Percentiles rank a stretch among this genome's conserved stretches.
Evolutionary conservation across 2,113 vertebrate genomes (phyloP).

Genomic region (Forbesichthys agassizii): DNA sequence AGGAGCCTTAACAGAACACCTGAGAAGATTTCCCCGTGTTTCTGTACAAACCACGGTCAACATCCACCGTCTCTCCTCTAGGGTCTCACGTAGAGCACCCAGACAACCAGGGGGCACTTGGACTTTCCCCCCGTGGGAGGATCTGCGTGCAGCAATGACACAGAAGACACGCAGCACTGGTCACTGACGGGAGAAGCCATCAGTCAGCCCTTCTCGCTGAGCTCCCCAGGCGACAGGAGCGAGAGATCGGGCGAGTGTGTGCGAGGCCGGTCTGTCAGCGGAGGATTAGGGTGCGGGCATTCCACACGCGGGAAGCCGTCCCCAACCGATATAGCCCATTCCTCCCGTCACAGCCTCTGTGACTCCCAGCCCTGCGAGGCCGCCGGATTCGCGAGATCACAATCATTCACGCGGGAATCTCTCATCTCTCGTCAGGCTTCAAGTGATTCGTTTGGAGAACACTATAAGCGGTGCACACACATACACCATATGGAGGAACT

Average conservation of each 20-base stretch:
- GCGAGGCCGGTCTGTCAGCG: conserved; percentile 82
- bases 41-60: no score
- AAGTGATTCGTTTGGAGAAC: no score
- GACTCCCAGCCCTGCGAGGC: conserved; percentile 61
- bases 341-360: conserved; percentile 72
- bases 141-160: conserved; percentile 72
- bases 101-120: conserved; percentile 55
- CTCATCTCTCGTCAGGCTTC: no score
- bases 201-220: conserved; percentile 69
- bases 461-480: no score
- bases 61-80: neutral
- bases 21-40: no score
- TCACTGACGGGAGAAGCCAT: conserved; percentile 44
- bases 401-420: no score
- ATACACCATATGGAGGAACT: no score
- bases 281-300: conserved; percentile 79
- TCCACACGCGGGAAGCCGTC: conserved; percentile 77
- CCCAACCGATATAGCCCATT: conserved; percentile 73
- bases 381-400: neutral
- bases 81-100: conserved; percentile 19
- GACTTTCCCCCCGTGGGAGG: conserved; percentile 8
- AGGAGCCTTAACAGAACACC: no score
- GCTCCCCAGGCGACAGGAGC: conserved; percentile 34
- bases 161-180: conserved; percentile 34
- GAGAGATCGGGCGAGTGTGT: conserved; percentile 76